Conservation (phyloP, 2,113 vertebrate genomes). For the Fulmarus glacialis region DNA sequence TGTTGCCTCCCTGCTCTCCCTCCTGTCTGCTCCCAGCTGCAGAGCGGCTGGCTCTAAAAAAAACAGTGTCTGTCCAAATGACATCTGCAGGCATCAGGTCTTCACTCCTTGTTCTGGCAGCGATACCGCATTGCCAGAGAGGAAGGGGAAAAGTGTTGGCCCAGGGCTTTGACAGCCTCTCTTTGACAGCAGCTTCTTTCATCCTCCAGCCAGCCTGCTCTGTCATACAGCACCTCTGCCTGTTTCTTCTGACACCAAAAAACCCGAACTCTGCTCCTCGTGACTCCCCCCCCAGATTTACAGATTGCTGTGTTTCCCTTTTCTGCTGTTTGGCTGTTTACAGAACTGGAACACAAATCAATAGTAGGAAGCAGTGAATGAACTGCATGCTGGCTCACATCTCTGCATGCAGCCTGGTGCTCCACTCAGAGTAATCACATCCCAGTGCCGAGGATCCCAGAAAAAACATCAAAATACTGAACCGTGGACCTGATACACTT, state of each 20-base stretch:
- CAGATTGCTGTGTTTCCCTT: not conserved
- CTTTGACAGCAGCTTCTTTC: not conserved
- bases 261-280: not conserved
- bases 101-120: not conserved
- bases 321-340: not conserved
- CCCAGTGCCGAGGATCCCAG: not conserved
- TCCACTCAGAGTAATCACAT: not conserved
- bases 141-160: not conserved
- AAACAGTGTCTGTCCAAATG: not conserved
- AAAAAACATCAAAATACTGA: not conserved
- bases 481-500: rapidly evolving
- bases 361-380: not conserved
- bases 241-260: not conserved
- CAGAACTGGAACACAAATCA: not conserved
- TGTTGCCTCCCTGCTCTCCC: not conserved
- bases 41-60: not conserved
- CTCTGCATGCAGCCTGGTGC: not conserved
- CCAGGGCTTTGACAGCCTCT: not conserved
- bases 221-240: not conserved
- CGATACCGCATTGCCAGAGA: not conserved
- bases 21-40: not conserved
- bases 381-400: not conserved
- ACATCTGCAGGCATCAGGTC: not conserved
- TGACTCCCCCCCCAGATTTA: not conserved
- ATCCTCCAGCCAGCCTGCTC: not conserved